phyloP scores from a whole-genome alignment of 64 coral and sea anemone species.

The Orbicella faveolata region DNA sequence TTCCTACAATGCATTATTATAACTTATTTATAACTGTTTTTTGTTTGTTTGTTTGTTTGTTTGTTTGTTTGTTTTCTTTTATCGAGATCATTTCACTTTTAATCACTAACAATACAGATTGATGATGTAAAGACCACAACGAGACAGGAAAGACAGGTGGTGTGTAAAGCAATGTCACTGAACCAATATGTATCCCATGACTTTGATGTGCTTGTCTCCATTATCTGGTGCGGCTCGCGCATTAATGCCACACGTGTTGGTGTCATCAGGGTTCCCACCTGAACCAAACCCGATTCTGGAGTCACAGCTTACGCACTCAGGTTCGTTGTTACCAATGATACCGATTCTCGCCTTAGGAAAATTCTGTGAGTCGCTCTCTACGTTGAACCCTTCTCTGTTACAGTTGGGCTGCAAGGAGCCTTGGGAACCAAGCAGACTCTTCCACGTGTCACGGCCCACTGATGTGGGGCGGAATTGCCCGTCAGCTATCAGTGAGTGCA shows the following conservation, averaged over 20 bases:
- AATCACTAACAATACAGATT: no score
- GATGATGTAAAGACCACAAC: no score
- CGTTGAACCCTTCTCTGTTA: constrained; percentile 46
- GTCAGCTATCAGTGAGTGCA: constrained; percentile 27
- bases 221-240: neutral
- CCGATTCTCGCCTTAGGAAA: constrained; percentile 9
- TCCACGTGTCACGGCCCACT: constrained; percentile 20
- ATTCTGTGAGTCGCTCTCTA: no score
- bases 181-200: constrained; percentile 23
- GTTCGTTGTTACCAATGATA: constrained; percentile 8
- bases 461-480: constrained; percentile 1
- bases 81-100: no score
- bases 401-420: constrained; percentile 2
- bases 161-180: neutral
- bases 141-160: no score
- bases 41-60: no score
- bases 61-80: no score
- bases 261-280: neutral
- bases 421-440: neutral
- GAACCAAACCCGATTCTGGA: constrained; percentile 17
- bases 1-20: no score
- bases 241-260: neutral
- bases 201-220: neutral
- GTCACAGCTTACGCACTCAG: constrained; percentile 1
- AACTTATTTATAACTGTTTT: no score